Percentiles rank a stretch among this genome's conserved stretches.
Conservation (phyloP, 1,140 invertebrate species). For the Teleogryllus occipitalis region DNA sequence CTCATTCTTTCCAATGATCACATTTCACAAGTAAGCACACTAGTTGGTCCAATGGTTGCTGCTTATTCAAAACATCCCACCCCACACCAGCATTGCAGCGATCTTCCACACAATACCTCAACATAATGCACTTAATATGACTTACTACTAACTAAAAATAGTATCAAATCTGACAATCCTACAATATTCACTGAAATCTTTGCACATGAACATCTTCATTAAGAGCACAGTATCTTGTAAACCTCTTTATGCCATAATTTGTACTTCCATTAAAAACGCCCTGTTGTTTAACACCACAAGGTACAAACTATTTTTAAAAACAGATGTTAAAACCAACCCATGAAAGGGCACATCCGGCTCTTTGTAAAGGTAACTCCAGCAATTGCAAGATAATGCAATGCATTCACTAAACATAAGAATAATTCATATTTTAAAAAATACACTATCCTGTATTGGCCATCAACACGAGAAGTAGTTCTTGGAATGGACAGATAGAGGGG, state of each 20-base stretch:
- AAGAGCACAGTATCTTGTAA: neutral
- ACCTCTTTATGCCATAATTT: neutral
- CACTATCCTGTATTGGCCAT: neutral
- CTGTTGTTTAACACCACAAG: neutral
- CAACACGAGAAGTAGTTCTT: neutral
- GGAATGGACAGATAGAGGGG: neutral
- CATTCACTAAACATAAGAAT: neutral
- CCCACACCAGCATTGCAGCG: too few species aligned
- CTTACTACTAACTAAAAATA: neutral
- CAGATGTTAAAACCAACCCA: neutral
- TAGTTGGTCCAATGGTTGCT: too few species aligned
- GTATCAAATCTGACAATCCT: neutral
- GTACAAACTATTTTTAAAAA: conserved; percentile 3
- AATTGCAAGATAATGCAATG: neutral
- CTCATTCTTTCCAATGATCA: too few species aligned
- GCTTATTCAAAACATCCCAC: too few species aligned
- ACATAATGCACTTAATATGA: neutral
- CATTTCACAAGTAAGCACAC: too few species aligned
- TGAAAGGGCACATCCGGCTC: neutral
- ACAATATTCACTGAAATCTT: neutral
- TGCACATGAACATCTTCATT: neutral
- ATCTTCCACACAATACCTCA: neutral
- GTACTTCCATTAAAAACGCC: neutral
- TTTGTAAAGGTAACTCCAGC: neutral
- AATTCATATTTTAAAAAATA: neutral